A percentile compares a stretch with the other conserved stretches of the same genome.
Conservation (phyloP, 2,113 vertebrate genomes). For the Atrichornis clamosus region DNA sequence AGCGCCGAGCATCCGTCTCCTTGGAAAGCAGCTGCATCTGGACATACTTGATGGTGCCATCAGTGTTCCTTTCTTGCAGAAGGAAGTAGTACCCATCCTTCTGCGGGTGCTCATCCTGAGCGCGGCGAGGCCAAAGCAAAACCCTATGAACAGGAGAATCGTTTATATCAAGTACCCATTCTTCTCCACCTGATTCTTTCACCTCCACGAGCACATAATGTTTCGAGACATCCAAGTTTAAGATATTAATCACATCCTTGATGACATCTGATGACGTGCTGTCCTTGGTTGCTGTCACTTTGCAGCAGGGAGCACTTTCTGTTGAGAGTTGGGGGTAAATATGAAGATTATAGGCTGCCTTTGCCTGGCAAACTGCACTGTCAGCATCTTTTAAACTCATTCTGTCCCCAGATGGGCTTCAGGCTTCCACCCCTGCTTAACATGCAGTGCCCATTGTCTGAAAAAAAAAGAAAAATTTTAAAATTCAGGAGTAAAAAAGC, state of each 20-base stretch:
- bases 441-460: constrained; percentile 77
- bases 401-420: constrained; percentile 71
- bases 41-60: constrained; percentile 86
- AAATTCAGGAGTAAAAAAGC: not conserved
- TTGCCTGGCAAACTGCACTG: constrained; percentile 65
- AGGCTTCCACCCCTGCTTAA: constrained; percentile 76
- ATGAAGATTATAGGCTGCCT: constrained; percentile 75
- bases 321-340: constrained; percentile 82
- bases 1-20: constrained; percentile 76
- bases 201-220: constrained; percentile 85
- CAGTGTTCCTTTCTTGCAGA: constrained; percentile 80
- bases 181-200: constrained; percentile 74
- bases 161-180: constrained; percentile 76
- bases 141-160: constrained; percentile 82
- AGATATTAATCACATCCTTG: constrained; percentile 68
- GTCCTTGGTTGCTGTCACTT: constrained; percentile 75
- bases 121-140: constrained; percentile 83
- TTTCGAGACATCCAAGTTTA: constrained; percentile 75
- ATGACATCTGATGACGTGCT: constrained; percentile 79
- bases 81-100: constrained; percentile 86
- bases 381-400: constrained; percentile 84
- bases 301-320: constrained; percentile 73
- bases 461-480: not conserved
- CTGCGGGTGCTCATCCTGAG: constrained; percentile 79
- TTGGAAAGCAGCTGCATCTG: constrained; percentile 79